Conservation (phyloP, 2,113 vertebrate genomes). For the Antigone vipio region DNA sequence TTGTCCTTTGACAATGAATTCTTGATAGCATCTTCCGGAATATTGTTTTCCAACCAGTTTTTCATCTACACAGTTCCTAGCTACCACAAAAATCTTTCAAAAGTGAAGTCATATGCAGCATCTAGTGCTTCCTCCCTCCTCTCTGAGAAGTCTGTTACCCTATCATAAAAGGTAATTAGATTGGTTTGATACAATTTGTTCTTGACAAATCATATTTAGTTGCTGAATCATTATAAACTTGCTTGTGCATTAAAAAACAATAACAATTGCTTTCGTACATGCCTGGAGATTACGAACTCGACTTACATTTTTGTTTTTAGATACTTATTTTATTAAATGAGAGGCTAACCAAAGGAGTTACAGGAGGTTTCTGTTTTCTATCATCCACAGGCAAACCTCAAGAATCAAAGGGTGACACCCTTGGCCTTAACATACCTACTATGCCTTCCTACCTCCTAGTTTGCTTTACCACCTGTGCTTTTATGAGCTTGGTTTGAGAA, state of each 20-base stretch:
- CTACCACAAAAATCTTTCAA: background rate
- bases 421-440: background rate
- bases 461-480: background rate
- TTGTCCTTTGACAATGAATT: background rate
- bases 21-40: background rate
- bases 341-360: background rate
- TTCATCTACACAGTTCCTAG: background rate
- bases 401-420: background rate
- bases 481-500: background rate
- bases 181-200: background rate
- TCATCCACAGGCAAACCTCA: background rate
- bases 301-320: background rate
- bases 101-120: background rate
- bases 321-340: background rate
- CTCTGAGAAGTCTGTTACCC: background rate
- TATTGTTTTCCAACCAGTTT: background rate
- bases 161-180: background rate
- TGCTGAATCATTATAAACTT: constrained; percentile 2
- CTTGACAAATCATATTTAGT: background rate
- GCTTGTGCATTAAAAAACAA: background rate
- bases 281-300: background rate
- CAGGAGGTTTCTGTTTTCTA: background rate
- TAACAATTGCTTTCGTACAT: background rate
- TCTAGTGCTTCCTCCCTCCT: background rate
- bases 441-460: background rate